Base-by-base conservation (phyloP, 2,888 invertebrate genomes). In the Lymantria monacha region DNA sequence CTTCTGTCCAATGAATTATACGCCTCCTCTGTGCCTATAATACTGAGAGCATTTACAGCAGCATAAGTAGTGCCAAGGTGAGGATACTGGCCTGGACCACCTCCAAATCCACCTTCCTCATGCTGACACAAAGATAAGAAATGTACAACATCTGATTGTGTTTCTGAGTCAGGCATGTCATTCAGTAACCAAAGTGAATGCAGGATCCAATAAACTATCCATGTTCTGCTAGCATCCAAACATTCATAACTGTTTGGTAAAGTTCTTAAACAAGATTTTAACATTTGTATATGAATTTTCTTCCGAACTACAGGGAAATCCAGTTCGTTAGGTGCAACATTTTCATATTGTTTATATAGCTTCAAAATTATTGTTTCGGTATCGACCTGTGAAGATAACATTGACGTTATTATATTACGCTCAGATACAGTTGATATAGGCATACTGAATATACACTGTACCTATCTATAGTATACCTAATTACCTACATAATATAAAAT, bases 21-120 rank as follows among this genome's bases (percentile, higher is more conserved):
- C 1, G 99, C 98, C 81, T 96, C 95, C 66, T 94, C 93, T n/a
- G 95, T 95, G 47, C 97, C 97, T 65, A 99, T 94, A 52, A 96
- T 97, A 75, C 97, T 96, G 7, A 99, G 90, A 30, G 98, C 95
- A 92, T 97, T 98, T 0, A 99, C 95, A 56, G 99, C 98, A 44
- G 99, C 99, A 90, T 99, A 99, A 0, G 99, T 99, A 3, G 99
- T 95, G 0, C 99, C 99, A 53, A 99, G 92, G 87, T 99, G 99
- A 14, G 99, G 93, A 70, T 93, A 91, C 82, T 99, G 99, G 0
- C 95, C 94, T 0, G 99, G 99, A 0, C 99, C 99, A 49, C 99
- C 99, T 52, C 95, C 96, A 92, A 97, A 98, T 0, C 98, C 98
- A 38, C 98, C 98, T 44, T 93, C 92, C 10, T 93, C 92, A 79